These are phyloP conservation scores for Anhinga rufa DNA, from an alignment of 2,113 vertebrate genomes.

Conservation along the genomic window DNA sequence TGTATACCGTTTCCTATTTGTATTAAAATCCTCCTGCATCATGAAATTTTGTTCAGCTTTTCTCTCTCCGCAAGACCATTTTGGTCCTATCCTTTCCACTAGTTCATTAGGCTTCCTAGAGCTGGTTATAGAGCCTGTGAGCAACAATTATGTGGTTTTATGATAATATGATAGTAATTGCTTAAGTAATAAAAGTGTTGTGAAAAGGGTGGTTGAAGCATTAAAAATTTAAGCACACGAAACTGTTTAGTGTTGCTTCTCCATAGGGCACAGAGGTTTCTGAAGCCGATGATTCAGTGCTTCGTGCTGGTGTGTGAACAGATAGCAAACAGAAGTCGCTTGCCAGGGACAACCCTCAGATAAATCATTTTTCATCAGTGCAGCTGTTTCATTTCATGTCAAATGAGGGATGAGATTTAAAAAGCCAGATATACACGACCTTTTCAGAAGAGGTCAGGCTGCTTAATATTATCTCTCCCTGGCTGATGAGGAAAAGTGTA, in stretches of 20 bases:
- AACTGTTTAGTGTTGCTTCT: neutral
- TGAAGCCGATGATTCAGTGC: neutral
- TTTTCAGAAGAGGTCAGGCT: neutral
- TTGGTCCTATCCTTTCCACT: neutral
- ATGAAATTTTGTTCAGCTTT: neutral
- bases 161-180: neutral
- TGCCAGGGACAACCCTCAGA: neutral
- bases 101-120: neutral
- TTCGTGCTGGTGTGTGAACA: neutral
- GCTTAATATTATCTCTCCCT: neutral
- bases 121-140: neutral
- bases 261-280: neutral
- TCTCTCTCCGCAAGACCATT: fast-evolving
- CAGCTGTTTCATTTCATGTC: neutral
- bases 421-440: neutral
- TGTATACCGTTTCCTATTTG: neutral
- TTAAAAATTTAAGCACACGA: fast-evolving
- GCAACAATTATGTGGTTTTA: neutral
- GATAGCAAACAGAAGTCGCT: neutral
- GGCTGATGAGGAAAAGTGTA: neutral
- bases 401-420: neutral
- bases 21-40: neutral
- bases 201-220: neutral
- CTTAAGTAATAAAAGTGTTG: neutral
- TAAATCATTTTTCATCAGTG: neutral